Conservation (phyloP, 2,113 vertebrate genomes). For the Heteronetta atricapilla region DNA sequence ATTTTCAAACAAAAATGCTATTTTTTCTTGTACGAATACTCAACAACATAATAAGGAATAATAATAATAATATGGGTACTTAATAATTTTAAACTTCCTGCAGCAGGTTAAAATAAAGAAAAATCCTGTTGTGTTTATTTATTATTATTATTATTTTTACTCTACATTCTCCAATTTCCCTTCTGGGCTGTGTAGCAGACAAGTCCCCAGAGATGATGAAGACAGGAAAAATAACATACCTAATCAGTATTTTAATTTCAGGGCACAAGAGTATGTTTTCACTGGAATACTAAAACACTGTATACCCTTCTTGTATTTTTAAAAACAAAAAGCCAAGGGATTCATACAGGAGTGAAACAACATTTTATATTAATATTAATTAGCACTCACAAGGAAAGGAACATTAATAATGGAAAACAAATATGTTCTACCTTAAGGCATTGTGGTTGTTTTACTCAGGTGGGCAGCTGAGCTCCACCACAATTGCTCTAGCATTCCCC, state of each 20-base stretch:
- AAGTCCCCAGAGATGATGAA: background rate
- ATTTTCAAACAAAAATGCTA: background rate
- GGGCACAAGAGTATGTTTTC: background rate
- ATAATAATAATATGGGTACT: background rate
- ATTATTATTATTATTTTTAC: too few relatives aligned
- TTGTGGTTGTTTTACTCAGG: background rate
- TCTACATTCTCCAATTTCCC: background rate
- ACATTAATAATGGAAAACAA: background rate
- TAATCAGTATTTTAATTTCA: background rate
- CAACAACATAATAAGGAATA: background rate
- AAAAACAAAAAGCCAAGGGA: background rate
- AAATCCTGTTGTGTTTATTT: background rate
- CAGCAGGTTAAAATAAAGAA: constrained; percentile 20
- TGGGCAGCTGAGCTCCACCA: too few relatives aligned
- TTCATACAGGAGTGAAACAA: background rate
- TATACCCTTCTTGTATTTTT: background rate
- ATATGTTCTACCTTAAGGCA: background rate
- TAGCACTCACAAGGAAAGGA: background rate
- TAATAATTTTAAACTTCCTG: background rate
- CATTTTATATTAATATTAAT: background rate
- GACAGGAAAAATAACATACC: background rate
- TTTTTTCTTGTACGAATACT: background rate
- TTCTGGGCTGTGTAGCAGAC: background rate
- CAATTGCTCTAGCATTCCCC: too few relatives aligned
- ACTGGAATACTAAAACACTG: background rate